Base-by-base conservation (phyloP, 1,140 invertebrate species). In the Zaprionus taronus region DNA sequence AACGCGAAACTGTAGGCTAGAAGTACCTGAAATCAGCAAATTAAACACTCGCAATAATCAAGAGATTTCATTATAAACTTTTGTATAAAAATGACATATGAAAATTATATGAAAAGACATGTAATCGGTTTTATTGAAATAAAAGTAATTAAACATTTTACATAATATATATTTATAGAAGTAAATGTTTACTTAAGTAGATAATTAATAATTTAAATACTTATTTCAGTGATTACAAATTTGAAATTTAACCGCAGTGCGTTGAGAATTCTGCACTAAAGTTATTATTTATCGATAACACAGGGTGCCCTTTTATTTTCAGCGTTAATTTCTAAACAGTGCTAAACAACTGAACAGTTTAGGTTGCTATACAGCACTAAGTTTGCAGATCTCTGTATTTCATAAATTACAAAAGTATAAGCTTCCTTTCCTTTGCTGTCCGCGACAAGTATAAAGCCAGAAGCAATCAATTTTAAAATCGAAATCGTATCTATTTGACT, bases 401-500 rank as follows among this genome's bases (percentile, higher is more conserved):
- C 24, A 53, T 53, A 63, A 64, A 53, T 44, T 56, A 73, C 22
- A 71, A 64, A 75, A 71, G 41, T 71, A 64, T 15, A 34, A 71
- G 28, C 41, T 74, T 74, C 2, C 22, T 58, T 31, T 70, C 58
- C 20, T 38, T 44, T 22, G 61, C 56, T 73, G 64, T 66, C 22
- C 36, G 53, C 53, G 28, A 14, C 22, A 3, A 55, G 26, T 51
- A 53, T 4, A 14, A 38, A 57, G 4, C 9, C 5, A 22, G 31
- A 77, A 72, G 34, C 38, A 44, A 57, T 5, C 20, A 20, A 65
- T 34, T n/a, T 26, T 14, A 7, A 24, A 11, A 51, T 34, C 34
- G 7, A 28, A 26, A 38, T 15, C 11, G 49, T 60, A 15, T 36
- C 49, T n/a, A 49, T 47, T 56, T 69, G 65, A 36, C 49, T 58